A percentile compares a stretch with the other conserved stretches of the same genome.
Conservation (phyloP, 2,888 invertebrate species). For the Noctua janthina region DNA sequence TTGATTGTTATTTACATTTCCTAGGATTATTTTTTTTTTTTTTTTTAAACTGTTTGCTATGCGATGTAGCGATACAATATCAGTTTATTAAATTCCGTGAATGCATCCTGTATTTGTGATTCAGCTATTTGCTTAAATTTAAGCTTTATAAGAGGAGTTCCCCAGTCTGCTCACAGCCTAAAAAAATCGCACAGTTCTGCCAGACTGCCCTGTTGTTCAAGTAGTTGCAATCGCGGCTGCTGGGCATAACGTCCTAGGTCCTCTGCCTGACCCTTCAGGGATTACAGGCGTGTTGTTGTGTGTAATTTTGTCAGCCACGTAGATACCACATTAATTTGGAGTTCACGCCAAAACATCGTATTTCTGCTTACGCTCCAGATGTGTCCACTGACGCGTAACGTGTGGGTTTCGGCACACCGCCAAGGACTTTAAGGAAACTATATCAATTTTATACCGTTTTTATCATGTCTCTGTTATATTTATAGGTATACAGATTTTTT, state of each 20-base stretch:
- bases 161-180: background rate
- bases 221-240: too few relatives aligned
- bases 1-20: too few relatives aligned
- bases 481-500: background rate
- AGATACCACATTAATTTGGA: slow-evolving; percentile 20
- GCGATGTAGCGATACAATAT: background rate
- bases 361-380: slow-evolving; percentile 56
- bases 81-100: background rate
- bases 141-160: background rate
- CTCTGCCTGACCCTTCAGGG: background rate
- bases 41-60: background rate
- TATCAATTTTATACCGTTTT: slow-evolving; percentile 37
- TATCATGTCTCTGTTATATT: slow-evolving; percentile 23
- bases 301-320: background rate
- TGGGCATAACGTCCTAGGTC: background rate
- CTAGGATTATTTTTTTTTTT: too few relatives aligned
- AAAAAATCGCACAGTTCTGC: background rate
- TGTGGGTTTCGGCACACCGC: slow-evolving; percentile 59
- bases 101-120: background rate
- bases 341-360: slow-evolving; percentile 43
- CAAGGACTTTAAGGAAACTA: slow-evolving; percentile 51
- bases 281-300: background rate
- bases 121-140: background rate
- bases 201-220: background rate
- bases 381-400: slow-evolving; percentile 45